These are phyloP conservation scores for Tuta absoluta DNA, from an alignment of 2,888 invertebrate species.

Conservation along the genomic window DNA sequence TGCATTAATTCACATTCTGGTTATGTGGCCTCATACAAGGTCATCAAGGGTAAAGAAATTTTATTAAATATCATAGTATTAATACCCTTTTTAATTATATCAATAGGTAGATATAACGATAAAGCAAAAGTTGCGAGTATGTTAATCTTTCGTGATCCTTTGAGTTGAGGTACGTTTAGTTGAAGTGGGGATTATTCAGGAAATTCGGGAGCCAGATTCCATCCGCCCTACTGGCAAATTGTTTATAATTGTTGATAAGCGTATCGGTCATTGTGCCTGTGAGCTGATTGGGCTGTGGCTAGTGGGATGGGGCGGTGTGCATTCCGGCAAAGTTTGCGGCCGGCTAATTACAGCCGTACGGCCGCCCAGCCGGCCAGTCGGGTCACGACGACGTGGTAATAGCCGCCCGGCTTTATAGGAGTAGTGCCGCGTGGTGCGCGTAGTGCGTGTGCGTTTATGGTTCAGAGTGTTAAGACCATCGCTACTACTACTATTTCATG, in stretches of 20 bases:
- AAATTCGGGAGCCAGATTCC: neutral
- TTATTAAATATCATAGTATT: too few relatives aligned
- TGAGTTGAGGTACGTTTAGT: too few relatives aligned
- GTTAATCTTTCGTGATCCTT: too few relatives aligned
- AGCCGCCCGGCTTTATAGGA: constrained; percentile 60
- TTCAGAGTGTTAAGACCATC: too few relatives aligned
- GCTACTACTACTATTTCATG: too few relatives aligned
- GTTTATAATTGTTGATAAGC: neutral
- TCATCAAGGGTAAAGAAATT: too few relatives aligned
- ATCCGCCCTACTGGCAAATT: neutral
- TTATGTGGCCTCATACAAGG: too few relatives aligned
- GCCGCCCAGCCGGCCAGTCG: constrained; percentile 54
- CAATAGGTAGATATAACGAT: too few relatives aligned
- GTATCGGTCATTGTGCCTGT: neutral
- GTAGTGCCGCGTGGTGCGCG: constrained; percentile 46
- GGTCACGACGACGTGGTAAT: constrained; percentile 62
- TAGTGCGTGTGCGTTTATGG: neutral
- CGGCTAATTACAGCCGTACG: constrained; percentile 59
- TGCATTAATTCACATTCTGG: too few relatives aligned
- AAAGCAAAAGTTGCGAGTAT: too few relatives aligned
- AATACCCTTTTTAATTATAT: too few relatives aligned
- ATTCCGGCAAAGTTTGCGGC: constrained; percentile 66
- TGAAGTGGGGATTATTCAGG: too few relatives aligned
- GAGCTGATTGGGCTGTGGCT: constrained; percentile 8
- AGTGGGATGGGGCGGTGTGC: constrained; percentile 52